Conservation (phyloP, 2,888 invertebrate species). For the Adelognathus sp. region DNA sequence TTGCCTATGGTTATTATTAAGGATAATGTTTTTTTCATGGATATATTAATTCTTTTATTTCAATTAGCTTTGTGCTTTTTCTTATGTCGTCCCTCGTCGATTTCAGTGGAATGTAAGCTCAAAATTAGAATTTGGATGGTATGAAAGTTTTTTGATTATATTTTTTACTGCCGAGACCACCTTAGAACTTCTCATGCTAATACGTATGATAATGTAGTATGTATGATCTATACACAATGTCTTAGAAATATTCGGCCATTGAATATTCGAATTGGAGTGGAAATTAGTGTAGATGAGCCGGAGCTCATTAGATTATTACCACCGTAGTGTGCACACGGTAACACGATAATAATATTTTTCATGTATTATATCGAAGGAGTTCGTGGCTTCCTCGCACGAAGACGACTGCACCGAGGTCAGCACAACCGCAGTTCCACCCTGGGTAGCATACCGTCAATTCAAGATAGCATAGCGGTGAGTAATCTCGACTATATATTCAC, state of each 20-base stretch:
- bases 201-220: too few relatives aligned
- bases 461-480: constrained; percentile 68
- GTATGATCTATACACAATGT: too few relatives aligned
- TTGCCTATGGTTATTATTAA: too few relatives aligned
- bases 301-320: not conserved
- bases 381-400: constrained; percentile 73
- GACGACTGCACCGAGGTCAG: constrained; percentile 64
- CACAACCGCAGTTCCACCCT: constrained; percentile 65
- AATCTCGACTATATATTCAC: constrained; percentile 19
- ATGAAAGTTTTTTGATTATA: not conserved
- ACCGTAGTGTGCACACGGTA: not conserved
- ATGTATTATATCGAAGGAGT: constrained; percentile 62
- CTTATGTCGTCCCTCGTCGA: not conserved
- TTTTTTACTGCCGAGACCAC: too few relatives aligned
- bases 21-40: not conserved
- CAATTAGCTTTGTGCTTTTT: not conserved
- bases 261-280: not conserved
- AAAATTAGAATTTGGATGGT: not conserved
- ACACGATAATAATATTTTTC: not conserved
- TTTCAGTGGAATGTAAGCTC: not conserved
- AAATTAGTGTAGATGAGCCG: not conserved
- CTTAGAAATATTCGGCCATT: not conserved
- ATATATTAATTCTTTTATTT: not conserved
- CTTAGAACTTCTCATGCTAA: too few relatives aligned
- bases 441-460: constrained; percentile 68